These are phyloP conservation scores for Anadara kagoshimensis DNA, from an alignment of 1,140 invertebrate species.

Conservation along the genomic window DNA sequence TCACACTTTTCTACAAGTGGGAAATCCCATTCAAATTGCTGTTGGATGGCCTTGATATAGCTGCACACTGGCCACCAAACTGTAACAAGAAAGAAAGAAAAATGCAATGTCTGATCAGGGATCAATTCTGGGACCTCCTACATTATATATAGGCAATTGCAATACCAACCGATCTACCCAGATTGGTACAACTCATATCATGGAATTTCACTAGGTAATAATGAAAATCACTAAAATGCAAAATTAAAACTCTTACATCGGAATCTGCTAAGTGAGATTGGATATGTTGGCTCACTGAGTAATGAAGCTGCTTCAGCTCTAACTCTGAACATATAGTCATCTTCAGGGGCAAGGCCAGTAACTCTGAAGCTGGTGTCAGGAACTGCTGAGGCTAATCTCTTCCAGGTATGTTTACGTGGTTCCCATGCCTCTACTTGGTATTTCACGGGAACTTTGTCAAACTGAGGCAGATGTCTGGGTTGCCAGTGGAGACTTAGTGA, in stretches of 20 bases:
- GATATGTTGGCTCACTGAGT: conserved; percentile 83
- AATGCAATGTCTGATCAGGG: too few species aligned
- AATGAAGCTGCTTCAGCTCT: conserved; percentile 87
- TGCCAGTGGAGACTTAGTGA: conserved; percentile 58
- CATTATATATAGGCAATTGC: too few species aligned
- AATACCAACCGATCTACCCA: too few species aligned
- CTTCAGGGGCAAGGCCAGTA: conserved; percentile 54
- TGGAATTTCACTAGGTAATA: not conserved
- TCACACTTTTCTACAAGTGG: too few species aligned
- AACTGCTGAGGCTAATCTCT: conserved; percentile 50
- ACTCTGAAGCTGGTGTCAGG: conserved; percentile 58
- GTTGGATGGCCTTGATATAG: too few species aligned
- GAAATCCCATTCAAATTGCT: too few species aligned
- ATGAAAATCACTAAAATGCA: not conserved
- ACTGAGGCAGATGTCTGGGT: conserved; percentile 30
- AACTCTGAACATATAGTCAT: conserved; percentile 96
- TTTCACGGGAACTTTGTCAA: conserved; percentile 46
- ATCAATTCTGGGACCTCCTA: too few species aligned
- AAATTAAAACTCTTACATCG: conserved; percentile 44
- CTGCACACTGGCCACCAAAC: too few species aligned
- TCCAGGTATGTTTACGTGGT: conserved; percentile 55
- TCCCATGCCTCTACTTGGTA: conserved; percentile 62
- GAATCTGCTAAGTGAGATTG: conserved; percentile 53
- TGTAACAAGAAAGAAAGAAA: too few species aligned
- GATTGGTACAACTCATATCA: not conserved